phyloP scores from a whole-genome alignment of 1,140 invertebrate species.

The Monomorium pharaonis region DNA sequence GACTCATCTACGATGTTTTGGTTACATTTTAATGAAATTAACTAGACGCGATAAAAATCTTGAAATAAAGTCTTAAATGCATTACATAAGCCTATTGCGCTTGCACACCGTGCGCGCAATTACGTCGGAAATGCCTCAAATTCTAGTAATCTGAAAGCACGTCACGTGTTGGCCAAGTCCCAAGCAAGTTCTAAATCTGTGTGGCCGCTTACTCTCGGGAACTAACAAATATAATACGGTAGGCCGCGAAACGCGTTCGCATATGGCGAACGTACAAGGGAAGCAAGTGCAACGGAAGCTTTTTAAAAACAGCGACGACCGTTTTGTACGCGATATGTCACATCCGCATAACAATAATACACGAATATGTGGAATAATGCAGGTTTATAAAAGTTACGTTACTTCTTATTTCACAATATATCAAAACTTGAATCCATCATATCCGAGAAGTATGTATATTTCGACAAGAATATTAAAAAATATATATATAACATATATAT shows the following conservation, averaged over 20 bases:
- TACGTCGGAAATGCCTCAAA: slow-evolving; percentile 50
- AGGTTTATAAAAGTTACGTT: not conserved
- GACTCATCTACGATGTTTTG: not conserved
- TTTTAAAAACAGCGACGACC: slow-evolving; percentile 42
- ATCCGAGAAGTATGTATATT: not conserved
- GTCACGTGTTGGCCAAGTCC: slow-evolving; percentile 55
- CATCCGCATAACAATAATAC: slow-evolving; percentile 31
- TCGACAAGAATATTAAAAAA: not conserved
- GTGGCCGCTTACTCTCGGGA: slow-evolving; percentile 34
- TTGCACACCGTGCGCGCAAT: slow-evolving; percentile 12
- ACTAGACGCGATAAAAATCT: not conserved
- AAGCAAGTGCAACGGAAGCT: slow-evolving; percentile 38
- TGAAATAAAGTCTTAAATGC: not conserved
- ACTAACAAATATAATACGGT: slow-evolving; percentile 56
- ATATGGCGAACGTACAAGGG: not conserved
- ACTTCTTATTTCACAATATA: not conserved
- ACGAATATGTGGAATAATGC: not conserved
- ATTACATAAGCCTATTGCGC: not conserved
- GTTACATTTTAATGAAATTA: not conserved
- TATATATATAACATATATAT: not conserved
- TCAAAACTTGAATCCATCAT: not conserved
- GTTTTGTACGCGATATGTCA: slow-evolving; percentile 39
- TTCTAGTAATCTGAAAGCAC: slow-evolving; percentile 44
- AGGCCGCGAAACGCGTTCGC: slow-evolving; percentile 17
- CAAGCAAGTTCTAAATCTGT: slow-evolving; percentile 56